Evolutionary conservation across 2,797 vertebrate species (phyloP).

Genomic region (Syngnathus rostellatus): DNA sequence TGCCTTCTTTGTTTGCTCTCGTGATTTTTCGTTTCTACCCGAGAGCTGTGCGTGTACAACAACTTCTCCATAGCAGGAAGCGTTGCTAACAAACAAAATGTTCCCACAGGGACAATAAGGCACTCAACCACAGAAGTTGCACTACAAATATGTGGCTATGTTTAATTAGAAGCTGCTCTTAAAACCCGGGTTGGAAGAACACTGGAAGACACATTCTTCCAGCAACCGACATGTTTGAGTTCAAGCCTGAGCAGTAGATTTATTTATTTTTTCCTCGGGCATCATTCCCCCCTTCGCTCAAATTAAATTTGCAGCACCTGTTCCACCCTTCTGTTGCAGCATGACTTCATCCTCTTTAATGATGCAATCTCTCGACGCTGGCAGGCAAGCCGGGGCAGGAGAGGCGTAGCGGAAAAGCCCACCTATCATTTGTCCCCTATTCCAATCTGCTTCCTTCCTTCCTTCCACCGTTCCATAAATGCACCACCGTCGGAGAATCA

Average conservation of each 20-base stretch:
- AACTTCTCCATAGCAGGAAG: constrained; percentile 18
- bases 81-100: constrained; percentile 13
- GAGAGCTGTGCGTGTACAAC: neutral
- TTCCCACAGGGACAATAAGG: constrained; percentile 18
- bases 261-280: constrained; percentile 38
- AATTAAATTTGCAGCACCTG: constrained; percentile 70
- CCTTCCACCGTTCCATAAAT: neutral
- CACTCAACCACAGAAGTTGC: constrained; percentile 11
- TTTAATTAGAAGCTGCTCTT: constrained; percentile 21
- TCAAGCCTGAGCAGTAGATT: constrained; percentile 33
- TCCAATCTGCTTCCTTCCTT: constrained; percentile 43
- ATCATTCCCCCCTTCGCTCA: constrained; percentile 36
- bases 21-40: constrained; percentile 21
- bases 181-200: constrained; percentile 4
- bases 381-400: constrained; percentile 48
- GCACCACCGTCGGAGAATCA: neutral
- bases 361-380: constrained; percentile 64
- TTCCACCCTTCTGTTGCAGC: constrained; percentile 64
- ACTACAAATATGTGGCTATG: constrained; percentile 16
- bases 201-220: constrained; percentile 15
- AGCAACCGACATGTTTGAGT: constrained; percentile 12
- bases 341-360: constrained; percentile 73
- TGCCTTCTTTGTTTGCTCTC: constrained; percentile 25
- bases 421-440: constrained; percentile 63
- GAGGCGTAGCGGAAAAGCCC: constrained; percentile 38